Percentiles rank a stretch among this genome's conserved stretches.
These are phyloP conservation scores for Willowsia nigromaculata DNA, from an alignment of 2,888 invertebrate genomes.

Conservation along the genomic window DNA sequence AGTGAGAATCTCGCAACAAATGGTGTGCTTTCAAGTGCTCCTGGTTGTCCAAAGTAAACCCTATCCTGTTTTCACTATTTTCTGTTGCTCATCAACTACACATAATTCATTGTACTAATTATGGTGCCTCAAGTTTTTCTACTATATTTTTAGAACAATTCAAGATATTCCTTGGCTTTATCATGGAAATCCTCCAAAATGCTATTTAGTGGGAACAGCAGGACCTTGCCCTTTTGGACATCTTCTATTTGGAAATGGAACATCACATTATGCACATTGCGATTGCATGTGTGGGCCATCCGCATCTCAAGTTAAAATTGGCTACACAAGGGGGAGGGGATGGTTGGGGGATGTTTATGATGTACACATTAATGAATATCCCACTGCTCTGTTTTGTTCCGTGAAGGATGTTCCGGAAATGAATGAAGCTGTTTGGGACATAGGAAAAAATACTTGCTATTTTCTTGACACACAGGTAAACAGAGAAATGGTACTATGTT, in stretches of 20 bases:
- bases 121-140: neutral
- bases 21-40: conserved; percentile 17
- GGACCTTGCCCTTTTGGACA: conserved; percentile 25
- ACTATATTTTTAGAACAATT: too few relatives aligned
- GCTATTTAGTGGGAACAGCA: conserved; percentile 28
- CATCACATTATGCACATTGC: neutral
- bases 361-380: neutral
- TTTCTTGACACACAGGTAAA: conserved; percentile 30
- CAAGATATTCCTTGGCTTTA: conserved; percentile 36
- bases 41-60: conserved; percentile 32
- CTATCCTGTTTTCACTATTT: neutral
- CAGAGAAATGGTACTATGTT: neutral
- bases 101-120: neutral
- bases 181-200: neutral
- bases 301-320: too few relatives aligned
- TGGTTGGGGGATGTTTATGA: neutral
- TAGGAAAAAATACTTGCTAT: neutral
- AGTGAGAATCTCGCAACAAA: neutral
- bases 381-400: neutral
- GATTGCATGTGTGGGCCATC: conserved; percentile 27
- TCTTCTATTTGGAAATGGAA: neutral
- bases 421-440: conserved; percentile 33
- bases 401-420: neutral
- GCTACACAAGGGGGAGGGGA: neutral
- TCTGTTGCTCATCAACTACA: neutral